Evolutionary conservation across 2,797 vertebrate species (phyloP), one percentile per base, ranked within the genome.

Genomic region (Darevskia nairensis): DNA sequence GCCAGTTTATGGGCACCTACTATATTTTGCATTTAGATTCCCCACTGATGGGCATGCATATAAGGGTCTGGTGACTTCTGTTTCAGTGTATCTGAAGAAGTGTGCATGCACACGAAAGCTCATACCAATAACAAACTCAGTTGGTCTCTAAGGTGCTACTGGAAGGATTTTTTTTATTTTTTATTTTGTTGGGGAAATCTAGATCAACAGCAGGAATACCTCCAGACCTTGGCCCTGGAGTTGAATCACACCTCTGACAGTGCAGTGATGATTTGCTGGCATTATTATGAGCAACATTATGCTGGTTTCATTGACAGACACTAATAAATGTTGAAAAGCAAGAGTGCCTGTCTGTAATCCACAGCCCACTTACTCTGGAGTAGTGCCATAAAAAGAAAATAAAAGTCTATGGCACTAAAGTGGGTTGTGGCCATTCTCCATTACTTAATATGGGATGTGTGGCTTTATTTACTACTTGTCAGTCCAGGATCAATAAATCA

Each of bases 401-500:
- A 76, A 35, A 75, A 78, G 32, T 77, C 39, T 61, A 86, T 39
- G 83, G 44, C 71, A 55, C 44, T 85, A n/a, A 81, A 76, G 32
- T 66, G 83, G 44, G 44, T 59, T 82, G 71, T 75, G 84, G 32
- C 71, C 79, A 69, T 81, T 89, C 71, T 83, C 84, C 64, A 72
- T 66, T 21, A 2, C 3, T 82, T 76, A 0, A 71, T 23, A 23
- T 80, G 44, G 6, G 44, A 92, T 61, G 23, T 59, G 80, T 77
- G 15, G 50, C 89, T 86, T 86, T 86, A 78, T 86, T 11, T 75
- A 46, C 2, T 84, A 59, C 72, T 19, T 72, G 46, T 46, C 59
- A 71, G 64, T 69, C 91, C 83, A 88, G 80, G 91, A 92, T 85
- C 80, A 87, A 77, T 59, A 32, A 27, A 91, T 88, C 86, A 88